phyloP scores from a whole-genome alignment of 1,140 invertebrate species.

The Camponotus pennsylvanicus region DNA sequence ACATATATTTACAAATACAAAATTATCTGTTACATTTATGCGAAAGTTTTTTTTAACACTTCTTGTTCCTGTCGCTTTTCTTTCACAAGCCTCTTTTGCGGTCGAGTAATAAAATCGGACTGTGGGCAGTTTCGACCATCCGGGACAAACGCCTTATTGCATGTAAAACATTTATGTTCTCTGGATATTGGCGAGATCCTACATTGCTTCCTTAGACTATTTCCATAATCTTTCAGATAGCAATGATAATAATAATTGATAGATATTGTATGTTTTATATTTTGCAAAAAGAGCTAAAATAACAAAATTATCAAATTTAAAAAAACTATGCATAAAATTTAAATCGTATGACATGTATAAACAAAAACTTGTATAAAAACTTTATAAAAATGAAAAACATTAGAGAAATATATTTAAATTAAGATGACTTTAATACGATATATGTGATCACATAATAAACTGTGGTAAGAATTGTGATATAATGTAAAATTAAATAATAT shows the following conservation, averaged over 20 bases:
- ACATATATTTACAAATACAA: not conserved
- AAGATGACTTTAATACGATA: too few relatives aligned
- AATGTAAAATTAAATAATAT: too few relatives aligned
- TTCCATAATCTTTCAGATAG: constrained; percentile 20
- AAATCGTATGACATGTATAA: too few relatives aligned
- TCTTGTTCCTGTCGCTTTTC: constrained; percentile 59
- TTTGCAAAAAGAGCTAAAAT: not conserved
- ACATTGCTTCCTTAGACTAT: constrained; percentile 33
- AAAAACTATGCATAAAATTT: too few relatives aligned
- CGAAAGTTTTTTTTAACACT: constrained; percentile 78
- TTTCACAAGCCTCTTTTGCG: constrained; percentile 72
- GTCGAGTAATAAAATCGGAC: constrained; percentile 84
- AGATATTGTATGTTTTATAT: not conserved
- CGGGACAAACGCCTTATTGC: constrained; percentile 83
- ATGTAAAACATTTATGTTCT: constrained; percentile 85
- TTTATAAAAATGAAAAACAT: too few relatives aligned
- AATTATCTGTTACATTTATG: constrained; percentile 68
- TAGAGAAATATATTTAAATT: too few relatives aligned
- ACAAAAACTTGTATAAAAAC: too few relatives aligned
- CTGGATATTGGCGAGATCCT: constrained; percentile 81
- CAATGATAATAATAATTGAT: constrained; percentile 40
- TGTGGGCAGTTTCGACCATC: constrained; percentile 84
- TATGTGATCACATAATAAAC: too few relatives aligned
- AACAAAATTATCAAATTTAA: too few relatives aligned
- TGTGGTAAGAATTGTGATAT: not conserved